These are phyloP conservation scores for Pogoniulus pusillus DNA, from an alignment of 2,797 vertebrate species.

Conservation along the genomic window DNA sequence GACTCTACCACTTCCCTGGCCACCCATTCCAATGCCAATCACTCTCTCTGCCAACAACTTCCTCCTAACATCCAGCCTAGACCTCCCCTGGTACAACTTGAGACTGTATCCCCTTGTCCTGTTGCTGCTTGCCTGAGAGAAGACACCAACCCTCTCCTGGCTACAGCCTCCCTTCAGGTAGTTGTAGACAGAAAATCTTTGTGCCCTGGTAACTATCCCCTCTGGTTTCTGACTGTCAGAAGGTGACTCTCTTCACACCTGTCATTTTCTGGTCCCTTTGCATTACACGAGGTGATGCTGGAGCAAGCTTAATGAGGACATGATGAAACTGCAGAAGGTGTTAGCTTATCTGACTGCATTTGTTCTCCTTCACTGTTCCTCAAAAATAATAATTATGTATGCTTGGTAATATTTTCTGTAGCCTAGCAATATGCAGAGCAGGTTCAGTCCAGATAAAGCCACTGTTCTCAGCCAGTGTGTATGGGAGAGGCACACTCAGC, in stretches of 20 bases:
- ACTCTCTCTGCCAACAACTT: too few relatives aligned
- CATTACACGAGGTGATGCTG: background rate
- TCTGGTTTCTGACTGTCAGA: background rate
- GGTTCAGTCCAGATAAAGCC: slow-evolving; percentile 16
- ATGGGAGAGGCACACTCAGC: slow-evolving; percentile 11
- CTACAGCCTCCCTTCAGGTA: too few relatives aligned
- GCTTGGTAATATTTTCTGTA: slow-evolving; percentile 36
- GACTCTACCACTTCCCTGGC: too few relatives aligned
- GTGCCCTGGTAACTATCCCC: background rate
- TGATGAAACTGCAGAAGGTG: background rate
- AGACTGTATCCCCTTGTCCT: too few relatives aligned
- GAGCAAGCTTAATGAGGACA: background rate
- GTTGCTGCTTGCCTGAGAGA: too few relatives aligned
- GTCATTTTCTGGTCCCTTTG: background rate
- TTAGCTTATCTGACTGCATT: slow-evolving; percentile 18
- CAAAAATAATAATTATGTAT: background rate
- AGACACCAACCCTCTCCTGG: too few relatives aligned
- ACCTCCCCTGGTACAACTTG: too few relatives aligned
- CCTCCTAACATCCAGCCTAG: too few relatives aligned
- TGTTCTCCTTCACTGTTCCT: slow-evolving; percentile 1
- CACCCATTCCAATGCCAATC: too few relatives aligned
- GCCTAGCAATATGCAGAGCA: background rate
- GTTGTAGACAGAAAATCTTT: background rate
- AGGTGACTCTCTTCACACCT: background rate
- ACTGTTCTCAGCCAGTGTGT: background rate